Evolutionary conservation across 2,888 invertebrate species (phyloP), one percentile per base, ranked within the genome.

Genomic region (Amiota minor): DNA sequence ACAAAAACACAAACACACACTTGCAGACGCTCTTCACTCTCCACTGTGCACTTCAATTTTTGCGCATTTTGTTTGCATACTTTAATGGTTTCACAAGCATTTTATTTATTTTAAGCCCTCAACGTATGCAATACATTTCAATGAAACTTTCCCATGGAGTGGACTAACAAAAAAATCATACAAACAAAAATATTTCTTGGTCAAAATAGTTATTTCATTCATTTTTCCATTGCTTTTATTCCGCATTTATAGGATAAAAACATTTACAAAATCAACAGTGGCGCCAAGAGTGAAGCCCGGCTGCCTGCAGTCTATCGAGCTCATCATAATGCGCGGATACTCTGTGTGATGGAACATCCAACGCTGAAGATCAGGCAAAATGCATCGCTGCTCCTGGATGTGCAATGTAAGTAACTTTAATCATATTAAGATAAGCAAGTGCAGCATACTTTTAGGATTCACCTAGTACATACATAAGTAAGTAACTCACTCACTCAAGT

Each of bases 241-340:
- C 2, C 10, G 3, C 18, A 18, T 64, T 45, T 18, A 16, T 53
- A 68, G 67, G 89, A 89, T 75, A 89, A 89, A 76, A 86, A 85
- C 72, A 81, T 86, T 62, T 90, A 90, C 74, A 90, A 89, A 87
- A 89, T 90, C 75, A 90, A 90, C 83, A 86, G 90, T 55, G 92
- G 92, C 35, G 91, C 91, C 49, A 90, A 91, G 80, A 93, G 93
- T 86, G 92, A 94, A 83, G 91, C 95, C 78, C 91, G 94, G 88
- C 90, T 95, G 86, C 91, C 94, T 89, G 92, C 93, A 75, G 95
- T 96, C 64, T 93, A 95, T 76, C 92, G 97, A 56, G 95, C 95
- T 76, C 94, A 96, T 86, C 97, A 97, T 91, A 96, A 96, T 90
- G 96, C 96, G 61, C 94, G 96, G 71, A 93, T 97, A 75, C 92